Percentiles rank a stretch among this genome's conserved stretches.
phyloP scores from a whole-genome alignment of 2,797 vertebrate species.

The Gambelia wislizenii region DNA sequence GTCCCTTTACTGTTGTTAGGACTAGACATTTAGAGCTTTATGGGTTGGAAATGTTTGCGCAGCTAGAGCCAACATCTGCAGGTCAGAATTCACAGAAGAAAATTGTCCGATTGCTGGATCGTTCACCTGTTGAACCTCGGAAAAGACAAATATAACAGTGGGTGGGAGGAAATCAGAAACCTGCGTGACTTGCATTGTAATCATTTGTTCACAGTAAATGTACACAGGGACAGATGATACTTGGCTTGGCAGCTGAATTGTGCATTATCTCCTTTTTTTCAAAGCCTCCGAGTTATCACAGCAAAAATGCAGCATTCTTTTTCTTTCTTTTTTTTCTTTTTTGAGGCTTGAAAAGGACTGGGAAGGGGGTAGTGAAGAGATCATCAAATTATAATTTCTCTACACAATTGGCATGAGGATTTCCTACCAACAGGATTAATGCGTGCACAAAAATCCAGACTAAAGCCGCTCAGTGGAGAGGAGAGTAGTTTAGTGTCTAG shows the following conservation, averaged over 20 bases:
- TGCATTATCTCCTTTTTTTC: constrained; percentile 59
- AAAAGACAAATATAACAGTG: constrained; percentile 61
- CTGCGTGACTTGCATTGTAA: constrained; percentile 45
- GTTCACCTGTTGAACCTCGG: constrained; percentile 49
- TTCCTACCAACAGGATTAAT: constrained; percentile 83
- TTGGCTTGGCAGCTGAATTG: constrained; percentile 68
- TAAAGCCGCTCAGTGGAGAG: constrained; percentile 81
- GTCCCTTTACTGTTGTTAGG: background rate
- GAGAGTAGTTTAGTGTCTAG: constrained; percentile 80
- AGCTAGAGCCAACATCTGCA: constrained; percentile 46
- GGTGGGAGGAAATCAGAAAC: constrained; percentile 44
- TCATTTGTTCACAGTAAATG: constrained; percentile 32
- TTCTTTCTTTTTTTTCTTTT: too few relatives aligned
- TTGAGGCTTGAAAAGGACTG: constrained; percentile 66
- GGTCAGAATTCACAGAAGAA: constrained; percentile 42
- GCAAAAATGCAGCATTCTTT: constrained; percentile 66
- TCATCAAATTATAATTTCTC: constrained; percentile 85
- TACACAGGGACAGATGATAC: constrained; percentile 42
- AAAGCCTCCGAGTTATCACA: constrained; percentile 65
- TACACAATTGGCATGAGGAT: constrained; percentile 81
- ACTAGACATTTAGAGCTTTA: background rate
- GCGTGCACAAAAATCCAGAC: constrained; percentile 78
- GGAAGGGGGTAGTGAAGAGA: constrained; percentile 65
- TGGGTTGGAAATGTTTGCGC: background rate
- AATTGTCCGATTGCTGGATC: constrained; percentile 57